Percentiles rank a stretch among this genome's conserved stretches.
Conservation (phyloP, 2,888 invertebrate genomes). For the Tillus elongatus region DNA sequence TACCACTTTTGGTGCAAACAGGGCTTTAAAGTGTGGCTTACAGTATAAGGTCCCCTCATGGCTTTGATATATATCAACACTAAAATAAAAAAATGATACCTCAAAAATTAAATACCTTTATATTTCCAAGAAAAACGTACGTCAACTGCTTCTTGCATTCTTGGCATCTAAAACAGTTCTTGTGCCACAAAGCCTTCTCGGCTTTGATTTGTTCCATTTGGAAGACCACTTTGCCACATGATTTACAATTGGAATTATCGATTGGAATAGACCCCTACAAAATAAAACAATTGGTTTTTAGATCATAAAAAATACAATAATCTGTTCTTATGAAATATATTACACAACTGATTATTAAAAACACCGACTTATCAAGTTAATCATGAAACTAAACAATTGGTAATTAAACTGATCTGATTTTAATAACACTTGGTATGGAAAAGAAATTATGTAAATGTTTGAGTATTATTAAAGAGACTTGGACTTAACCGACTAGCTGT, state of each 20-base stretch:
- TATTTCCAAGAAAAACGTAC: constrained; percentile 60
- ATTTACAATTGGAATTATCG: constrained; percentile 64
- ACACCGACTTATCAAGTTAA: no score
- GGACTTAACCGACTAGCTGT: no score
- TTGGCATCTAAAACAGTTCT: constrained; percentile 86
- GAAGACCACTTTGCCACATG: constrained; percentile 83
- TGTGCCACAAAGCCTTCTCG: constrained; percentile 85
- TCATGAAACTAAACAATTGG: no score
- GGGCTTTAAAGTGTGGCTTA: constrained; percentile 85
- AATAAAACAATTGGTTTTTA: constrained; percentile 15
- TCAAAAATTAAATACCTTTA: neutral
- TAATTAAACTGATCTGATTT: no score
- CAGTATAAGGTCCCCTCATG: constrained; percentile 86
- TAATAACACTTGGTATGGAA: no score
- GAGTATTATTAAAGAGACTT: no score
- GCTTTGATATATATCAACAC: constrained; percentile 86
- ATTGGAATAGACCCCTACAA: constrained; percentile 41
- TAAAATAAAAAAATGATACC: constrained; percentile 41
- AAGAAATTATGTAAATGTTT: no score
- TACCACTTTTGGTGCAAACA: constrained; percentile 85
- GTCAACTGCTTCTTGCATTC: constrained; percentile 89
- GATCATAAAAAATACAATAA: no score
- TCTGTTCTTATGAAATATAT: no score
- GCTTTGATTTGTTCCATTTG: constrained; percentile 96
- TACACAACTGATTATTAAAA: no score